Percentiles rank a stretch among this genome's conserved stretches.
phyloP scores from a whole-genome alignment of 2,888 invertebrate genomes.

The Xanthorhoe spadicearia region DNA sequence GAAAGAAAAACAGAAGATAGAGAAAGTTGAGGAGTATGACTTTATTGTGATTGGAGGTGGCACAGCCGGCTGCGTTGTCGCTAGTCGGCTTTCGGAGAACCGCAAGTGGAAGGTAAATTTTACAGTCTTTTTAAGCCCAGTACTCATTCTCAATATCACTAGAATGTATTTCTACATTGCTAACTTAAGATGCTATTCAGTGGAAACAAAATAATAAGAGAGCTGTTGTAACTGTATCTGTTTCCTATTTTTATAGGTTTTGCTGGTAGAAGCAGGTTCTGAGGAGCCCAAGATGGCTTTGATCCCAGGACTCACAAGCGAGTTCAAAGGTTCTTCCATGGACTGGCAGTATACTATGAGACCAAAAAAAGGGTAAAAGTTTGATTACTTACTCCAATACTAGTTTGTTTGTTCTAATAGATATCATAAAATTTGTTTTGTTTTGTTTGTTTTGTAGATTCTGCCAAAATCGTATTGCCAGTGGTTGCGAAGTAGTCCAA shows the following conservation, averaged over 20 bases:
- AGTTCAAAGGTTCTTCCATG: slow-evolving; percentile 71
- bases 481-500: slow-evolving; percentile 75
- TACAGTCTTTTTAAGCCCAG: background rate
- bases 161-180: no score
- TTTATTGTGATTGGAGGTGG: slow-evolving; percentile 77
- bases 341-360: slow-evolving; percentile 78
- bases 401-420: background rate
- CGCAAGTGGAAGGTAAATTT: slow-evolving; percentile 71
- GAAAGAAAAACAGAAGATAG: slow-evolving; percentile 35
- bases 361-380: slow-evolving; percentile 71
- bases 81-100: slow-evolving; percentile 76
- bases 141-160: no score
- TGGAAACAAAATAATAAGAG: background rate
- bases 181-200: no score
- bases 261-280: slow-evolving; percentile 73
- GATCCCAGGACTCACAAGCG: slow-evolving; percentile 76
- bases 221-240: background rate
- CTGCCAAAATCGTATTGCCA: slow-evolving; percentile 66
- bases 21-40: slow-evolving; percentile 59
- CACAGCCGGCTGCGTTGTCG: slow-evolving; percentile 76
- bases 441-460: slow-evolving; percentile 61
- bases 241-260: slow-evolving; percentile 52
- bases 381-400: background rate
- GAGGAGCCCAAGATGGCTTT: slow-evolving; percentile 76
- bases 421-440: background rate